Percentiles rank a stretch among this genome's conserved stretches.
phyloP scores from a whole-genome alignment of 2,797 vertebrate genomes.

The Myripristis jacobus region DNA sequence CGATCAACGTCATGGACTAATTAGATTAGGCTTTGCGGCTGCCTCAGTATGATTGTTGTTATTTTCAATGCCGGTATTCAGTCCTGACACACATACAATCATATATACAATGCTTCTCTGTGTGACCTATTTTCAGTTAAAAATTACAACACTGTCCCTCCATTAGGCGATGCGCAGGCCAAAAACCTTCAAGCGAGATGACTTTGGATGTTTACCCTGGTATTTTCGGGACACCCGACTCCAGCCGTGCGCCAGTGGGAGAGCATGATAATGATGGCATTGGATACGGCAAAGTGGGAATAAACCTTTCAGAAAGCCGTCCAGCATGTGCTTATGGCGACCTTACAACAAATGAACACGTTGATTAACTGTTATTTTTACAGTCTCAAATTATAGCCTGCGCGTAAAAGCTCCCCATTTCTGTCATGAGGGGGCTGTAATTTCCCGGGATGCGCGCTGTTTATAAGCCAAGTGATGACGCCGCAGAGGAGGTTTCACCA shows the following conservation, averaged over 20 bases:
- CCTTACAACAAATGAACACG: slow-evolving; percentile 36
- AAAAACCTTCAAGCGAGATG: background rate
- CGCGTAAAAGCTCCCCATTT: slow-evolving; percentile 18
- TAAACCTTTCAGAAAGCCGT: slow-evolving; percentile 11
- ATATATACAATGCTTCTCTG: slow-evolving; percentile 2
- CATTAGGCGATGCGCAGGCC: slow-evolving; percentile 10
- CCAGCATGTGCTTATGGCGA: slow-evolving; percentile 3
- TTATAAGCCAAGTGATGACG: slow-evolving; percentile 63
- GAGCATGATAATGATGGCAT: slow-evolving; percentile 35
- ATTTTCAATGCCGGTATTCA: background rate
- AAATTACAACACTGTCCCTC: slow-evolving; percentile 18
- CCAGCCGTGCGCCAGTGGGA: background rate
- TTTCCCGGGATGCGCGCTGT: slow-evolving; percentile 42
- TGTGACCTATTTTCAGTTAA: slow-evolving; percentile 23
- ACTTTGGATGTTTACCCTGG: slow-evolving; percentile 32
- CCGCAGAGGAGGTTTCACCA: slow-evolving; percentile 53
- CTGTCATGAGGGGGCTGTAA: slow-evolving; percentile 37
- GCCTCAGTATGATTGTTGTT: background rate
- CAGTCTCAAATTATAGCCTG: slow-evolving; percentile 65
- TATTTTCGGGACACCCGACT: slow-evolving; percentile 31
- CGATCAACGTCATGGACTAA: background rate
- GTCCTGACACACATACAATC: background rate
- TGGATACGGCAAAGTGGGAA: slow-evolving; percentile 32
- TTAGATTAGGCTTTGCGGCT: too few relatives aligned
- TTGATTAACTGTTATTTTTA: slow-evolving; percentile 67